These are phyloP conservation scores for Diloba caeruleocephala DNA, from an alignment of 2,888 invertebrate species.

Conservation along the genomic window DNA sequence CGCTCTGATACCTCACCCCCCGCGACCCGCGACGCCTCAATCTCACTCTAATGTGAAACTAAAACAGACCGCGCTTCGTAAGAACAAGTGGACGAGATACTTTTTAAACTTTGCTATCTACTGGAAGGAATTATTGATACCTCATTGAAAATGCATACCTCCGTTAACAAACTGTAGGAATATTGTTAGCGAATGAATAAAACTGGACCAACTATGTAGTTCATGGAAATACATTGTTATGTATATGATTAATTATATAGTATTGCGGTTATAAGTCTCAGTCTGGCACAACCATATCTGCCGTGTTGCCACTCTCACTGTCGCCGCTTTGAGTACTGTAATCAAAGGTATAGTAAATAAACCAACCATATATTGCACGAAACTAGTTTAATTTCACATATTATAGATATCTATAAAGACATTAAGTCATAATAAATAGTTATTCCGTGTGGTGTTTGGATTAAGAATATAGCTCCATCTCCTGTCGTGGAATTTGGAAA, in stretches of 20 bases:
- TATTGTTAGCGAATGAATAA: neutral
- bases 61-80: neutral
- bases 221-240: no score
- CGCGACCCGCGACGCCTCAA: neutral
- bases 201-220: no score
- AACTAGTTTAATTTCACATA: neutral
- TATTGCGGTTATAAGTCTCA: no score
- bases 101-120: conserved; percentile 1
- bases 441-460: no score
- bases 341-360: neutral
- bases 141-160: neutral
- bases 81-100: neutral
- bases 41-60: conserved; percentile 1
- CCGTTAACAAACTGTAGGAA: neutral
- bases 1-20: neutral
- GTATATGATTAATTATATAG: no score
- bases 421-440: no score
- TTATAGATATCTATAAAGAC: no score
- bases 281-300: no score
- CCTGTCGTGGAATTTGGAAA: no score
- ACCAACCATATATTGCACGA: neutral
- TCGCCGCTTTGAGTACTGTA: neutral
- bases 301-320: no score
- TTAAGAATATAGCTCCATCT: no score
- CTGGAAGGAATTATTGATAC: neutral